Percentiles rank a stretch among this genome's conserved stretches.
These are phyloP conservation scores for Alces alces DNA, from an alignment of 2,113 vertebrate genomes.

Conservation along the genomic window DNA sequence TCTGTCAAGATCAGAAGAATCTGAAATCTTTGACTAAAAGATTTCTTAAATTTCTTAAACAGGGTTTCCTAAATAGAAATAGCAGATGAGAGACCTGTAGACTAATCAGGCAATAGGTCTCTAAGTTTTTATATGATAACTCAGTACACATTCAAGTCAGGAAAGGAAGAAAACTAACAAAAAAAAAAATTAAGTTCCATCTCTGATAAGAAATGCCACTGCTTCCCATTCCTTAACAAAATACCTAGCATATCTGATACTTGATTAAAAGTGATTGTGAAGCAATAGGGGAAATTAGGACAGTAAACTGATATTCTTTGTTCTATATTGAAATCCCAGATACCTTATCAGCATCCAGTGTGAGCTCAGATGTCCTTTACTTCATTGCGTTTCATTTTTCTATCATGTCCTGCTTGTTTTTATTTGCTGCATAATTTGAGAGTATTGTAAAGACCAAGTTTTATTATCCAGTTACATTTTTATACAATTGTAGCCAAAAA, in stretches of 20 bases:
- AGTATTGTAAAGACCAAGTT: constrained; percentile 35
- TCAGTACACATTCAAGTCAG: background rate
- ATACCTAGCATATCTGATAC: background rate
- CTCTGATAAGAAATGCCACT: background rate
- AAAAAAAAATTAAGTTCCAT: background rate
- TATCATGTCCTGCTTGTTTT: constrained; percentile 28
- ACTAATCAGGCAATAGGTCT: background rate
- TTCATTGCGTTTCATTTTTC: background rate
- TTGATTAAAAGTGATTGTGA: background rate
- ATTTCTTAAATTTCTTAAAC: too few species aligned
- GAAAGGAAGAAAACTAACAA: background rate
- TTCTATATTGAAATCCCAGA: background rate
- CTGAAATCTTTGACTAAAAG: background rate
- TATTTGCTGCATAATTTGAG: constrained; percentile 42
- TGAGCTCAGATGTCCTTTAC: constrained; percentile 32
- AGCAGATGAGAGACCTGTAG: background rate
- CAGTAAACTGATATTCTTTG: background rate
- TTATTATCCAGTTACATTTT: constrained; percentile 70
- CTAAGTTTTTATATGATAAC: background rate
- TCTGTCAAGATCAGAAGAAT: background rate
- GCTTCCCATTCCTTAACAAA: background rate
- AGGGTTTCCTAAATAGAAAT: background rate
- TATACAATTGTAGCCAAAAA: constrained; percentile 62
- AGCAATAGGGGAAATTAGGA: background rate
- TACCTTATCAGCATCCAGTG: background rate